These are phyloP conservation scores for Pilophorus perplexus DNA, from an alignment of 2,888 invertebrate species.

Conservation along the genomic window DNA sequence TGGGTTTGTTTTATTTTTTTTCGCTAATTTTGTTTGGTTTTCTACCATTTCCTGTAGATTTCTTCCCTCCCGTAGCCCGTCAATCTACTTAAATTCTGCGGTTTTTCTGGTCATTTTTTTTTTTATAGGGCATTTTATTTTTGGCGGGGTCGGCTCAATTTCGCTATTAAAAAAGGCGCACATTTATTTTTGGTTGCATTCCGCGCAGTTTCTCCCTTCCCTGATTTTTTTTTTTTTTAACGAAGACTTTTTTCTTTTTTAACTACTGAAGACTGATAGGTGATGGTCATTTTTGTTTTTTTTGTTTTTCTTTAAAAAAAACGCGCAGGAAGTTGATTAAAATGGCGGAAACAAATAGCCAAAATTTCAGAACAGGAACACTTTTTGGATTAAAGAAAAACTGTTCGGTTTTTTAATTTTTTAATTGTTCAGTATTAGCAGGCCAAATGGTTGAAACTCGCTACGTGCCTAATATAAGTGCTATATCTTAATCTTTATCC, in stretches of 20 bases:
- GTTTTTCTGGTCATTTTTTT: too few species aligned
- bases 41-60: too few species aligned
- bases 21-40: too few species aligned
- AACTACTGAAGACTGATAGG: conserved; percentile 46
- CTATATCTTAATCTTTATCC: conserved; percentile 40
- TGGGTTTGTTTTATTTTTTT: background rate
- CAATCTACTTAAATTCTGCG: too few species aligned
- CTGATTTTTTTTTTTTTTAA: background rate
- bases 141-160: conserved; percentile 13
- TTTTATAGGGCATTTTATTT: too few species aligned
- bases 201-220: conserved; percentile 17
- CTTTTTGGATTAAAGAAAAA: too few species aligned
- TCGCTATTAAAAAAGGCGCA: conserved; percentile 3
- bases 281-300: conserved; percentile 44
- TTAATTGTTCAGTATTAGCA: conserved; percentile 47
- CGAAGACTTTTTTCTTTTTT: conserved; percentile 16
- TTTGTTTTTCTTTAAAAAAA: too few species aligned
- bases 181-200: conserved; percentile 2
- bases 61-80: too few species aligned
- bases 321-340: conserved; percentile 44
- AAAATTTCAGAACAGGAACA: too few species aligned
- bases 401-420: too few species aligned
- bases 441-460: conserved; percentile 46
- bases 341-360: background rate
- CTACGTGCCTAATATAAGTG: conserved; percentile 47